These are phyloP conservation scores for Caenorhabditis afra DNA, from an alignment of 2,888 invertebrate species.

Conservation along the genomic window DNA sequence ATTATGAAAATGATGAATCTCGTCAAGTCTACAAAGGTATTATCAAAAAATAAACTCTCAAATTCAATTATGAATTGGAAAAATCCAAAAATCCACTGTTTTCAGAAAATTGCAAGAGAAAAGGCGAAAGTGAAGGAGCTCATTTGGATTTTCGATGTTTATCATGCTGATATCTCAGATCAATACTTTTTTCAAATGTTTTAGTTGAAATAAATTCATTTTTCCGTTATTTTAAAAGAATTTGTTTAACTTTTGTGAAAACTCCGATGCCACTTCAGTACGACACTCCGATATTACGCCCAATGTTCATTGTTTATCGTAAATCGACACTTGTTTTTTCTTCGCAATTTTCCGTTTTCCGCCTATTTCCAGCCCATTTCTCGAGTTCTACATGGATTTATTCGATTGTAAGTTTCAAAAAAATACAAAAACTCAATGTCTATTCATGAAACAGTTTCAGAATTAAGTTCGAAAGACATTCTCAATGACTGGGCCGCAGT, in stretches of 20 bases:
- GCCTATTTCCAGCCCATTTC: conserved; percentile 10
- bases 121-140: conserved; percentile 33
- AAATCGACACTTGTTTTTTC: conserved; percentile 16
- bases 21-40: conserved; percentile 24
- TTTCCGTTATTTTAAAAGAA: background rate
- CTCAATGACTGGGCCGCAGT: conserved; percentile 16
- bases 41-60: background rate
- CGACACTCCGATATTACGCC: conserved; percentile 38
- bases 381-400: conserved; percentile 15
- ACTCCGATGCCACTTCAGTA: conserved; percentile 3
- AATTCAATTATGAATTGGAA: too few species aligned
- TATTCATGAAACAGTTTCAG: conserved; percentile 1
- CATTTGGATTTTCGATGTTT: conserved; percentile 33
- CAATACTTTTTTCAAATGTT: conserved; percentile 40
- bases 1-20: conserved; percentile 32
- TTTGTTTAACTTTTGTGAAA: background rate
- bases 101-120: conserved; percentile 35
- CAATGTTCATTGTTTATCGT: conserved; percentile 20
- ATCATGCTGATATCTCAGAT: conserved; percentile 31
- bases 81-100: background rate
- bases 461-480: conserved; percentile 14
- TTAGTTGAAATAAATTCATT: conserved; percentile 3
- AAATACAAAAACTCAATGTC: background rate
- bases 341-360: conserved; percentile 1
- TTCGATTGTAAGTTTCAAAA: conserved; percentile 26